Evolutionary conservation across 2,888 invertebrate genomes (phyloP).

Genomic region (Drosophila meridionalis): DNA sequence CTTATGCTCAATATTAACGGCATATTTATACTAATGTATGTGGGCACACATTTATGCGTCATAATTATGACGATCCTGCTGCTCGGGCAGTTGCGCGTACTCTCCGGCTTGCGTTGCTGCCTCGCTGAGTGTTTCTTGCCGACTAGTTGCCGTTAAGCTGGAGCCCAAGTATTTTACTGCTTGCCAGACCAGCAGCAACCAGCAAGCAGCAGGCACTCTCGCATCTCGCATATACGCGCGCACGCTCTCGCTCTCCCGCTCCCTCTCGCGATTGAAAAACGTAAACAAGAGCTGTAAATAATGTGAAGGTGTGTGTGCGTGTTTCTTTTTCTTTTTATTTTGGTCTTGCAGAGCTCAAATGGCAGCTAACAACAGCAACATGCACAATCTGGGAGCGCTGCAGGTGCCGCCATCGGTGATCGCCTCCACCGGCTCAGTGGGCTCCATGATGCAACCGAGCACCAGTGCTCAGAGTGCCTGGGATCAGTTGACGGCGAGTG

Average conservation of each 20-base stretch:
- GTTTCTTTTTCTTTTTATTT: conserved; percentile 3
- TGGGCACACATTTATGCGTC: conserved; percentile 29
- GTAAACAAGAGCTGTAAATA: conserved; percentile 51
- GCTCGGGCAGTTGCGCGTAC: conserved; percentile 42
- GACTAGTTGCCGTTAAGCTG: conserved; percentile 68
- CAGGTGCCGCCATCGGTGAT: conserved; percentile 76
- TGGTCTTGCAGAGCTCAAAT: conserved; percentile 59
- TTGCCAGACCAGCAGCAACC: conserved; percentile 25
- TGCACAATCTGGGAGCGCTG: conserved; percentile 66
- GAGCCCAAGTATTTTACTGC: conserved; percentile 58
- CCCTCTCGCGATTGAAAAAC: conserved; percentile 45
- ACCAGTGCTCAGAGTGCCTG: conserved; percentile 82
- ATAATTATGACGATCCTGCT: conserved; percentile 45
- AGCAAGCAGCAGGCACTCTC: conserved; percentile 21
- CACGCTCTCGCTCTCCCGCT: conserved; percentile 23
- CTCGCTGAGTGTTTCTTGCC: conserved; percentile 74
- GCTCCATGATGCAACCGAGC: conserved; percentile 71
- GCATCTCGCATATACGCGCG: conserved; percentile 3
- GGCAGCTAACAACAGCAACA: conserved; percentile 80
- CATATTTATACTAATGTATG: conserved; percentile 20
- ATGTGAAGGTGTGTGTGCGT: conserved; percentile 20
- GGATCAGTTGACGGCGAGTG: conserved; percentile 85
- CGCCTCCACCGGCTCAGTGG: conserved; percentile 75
- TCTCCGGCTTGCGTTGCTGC: conserved; percentile 60
- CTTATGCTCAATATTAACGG: conserved; percentile 27